Evolutionary conservation across 2,113 vertebrate species (phyloP).

Genomic region (Rhinichthys klamathensis): DNA sequence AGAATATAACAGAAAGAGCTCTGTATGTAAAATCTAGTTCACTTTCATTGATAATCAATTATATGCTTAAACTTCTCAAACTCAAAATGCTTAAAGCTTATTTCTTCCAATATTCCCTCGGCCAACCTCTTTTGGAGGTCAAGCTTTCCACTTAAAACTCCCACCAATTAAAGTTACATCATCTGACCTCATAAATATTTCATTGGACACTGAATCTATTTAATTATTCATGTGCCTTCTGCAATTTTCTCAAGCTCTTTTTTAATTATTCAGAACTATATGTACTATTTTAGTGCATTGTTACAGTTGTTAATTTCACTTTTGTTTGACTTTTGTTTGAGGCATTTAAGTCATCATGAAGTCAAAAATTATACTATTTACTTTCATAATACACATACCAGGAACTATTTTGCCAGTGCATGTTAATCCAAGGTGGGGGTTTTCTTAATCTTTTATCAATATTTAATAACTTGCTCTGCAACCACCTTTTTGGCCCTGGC

Average conservation of each 20-base stretch:
- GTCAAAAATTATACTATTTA: background rate
- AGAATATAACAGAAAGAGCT: background rate
- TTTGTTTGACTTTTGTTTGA: background rate
- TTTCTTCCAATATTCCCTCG: background rate
- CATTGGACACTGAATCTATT: slow-evolving; percentile 12
- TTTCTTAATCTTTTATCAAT: background rate
- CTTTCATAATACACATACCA: background rate
- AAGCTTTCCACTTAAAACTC: slow-evolving; percentile 5
- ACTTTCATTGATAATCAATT: slow-evolving; percentile 5
- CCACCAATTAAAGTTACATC: slow-evolving; percentile 5
- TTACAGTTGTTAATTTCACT: background rate
- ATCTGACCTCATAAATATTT: slow-evolving; percentile 36
- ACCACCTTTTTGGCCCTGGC: background rate
- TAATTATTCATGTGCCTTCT: slow-evolving; percentile 26
- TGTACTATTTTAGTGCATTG: slow-evolving; percentile 23
- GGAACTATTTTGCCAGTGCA: background rate
- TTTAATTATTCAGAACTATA: slow-evolving; percentile 13
- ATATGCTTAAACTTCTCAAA: background rate
- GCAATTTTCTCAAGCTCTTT: slow-evolving; percentile 29
- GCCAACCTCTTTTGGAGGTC: background rate
- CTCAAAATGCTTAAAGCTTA: background rate
- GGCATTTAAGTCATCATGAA: background rate
- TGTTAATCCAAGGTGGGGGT: background rate
- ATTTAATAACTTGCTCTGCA: background rate
- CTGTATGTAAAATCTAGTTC: background rate